Evolutionary conservation across 2,888 invertebrate species (phyloP).

Genomic region (Drosophila incognita): DNA sequence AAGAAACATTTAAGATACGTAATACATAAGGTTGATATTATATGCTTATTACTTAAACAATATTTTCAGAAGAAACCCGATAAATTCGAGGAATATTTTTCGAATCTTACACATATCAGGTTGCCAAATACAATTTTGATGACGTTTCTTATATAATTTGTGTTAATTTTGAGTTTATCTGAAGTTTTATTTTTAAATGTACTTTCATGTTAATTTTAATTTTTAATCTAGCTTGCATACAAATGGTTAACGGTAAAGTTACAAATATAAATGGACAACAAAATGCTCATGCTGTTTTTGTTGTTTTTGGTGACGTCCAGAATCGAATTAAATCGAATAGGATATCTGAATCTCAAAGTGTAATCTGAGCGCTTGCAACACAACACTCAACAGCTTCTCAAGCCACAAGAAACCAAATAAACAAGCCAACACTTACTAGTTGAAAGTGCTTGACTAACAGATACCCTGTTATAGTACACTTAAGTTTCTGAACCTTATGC

Average conservation of each 20-base stretch:
- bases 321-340: constrained; percentile 7
- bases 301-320: neutral
- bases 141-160: neutral
- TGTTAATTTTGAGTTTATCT: constrained; percentile 1
- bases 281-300: neutral
- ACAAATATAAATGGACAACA: constrained; percentile 5
- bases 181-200: constrained; percentile 12
- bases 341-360: constrained; percentile 26
- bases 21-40: neutral
- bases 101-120: constrained; percentile 18
- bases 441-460: neutral
- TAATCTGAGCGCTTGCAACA: constrained; percentile 32
- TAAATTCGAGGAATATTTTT: constrained; percentile 5
- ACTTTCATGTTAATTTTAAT: constrained; percentile 19
- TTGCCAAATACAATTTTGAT: constrained; percentile 25
- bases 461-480: constrained; percentile 1
- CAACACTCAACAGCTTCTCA: constrained; percentile 21
- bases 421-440: neutral
- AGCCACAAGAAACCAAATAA: constrained; percentile 8
- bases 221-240: constrained; percentile 16
- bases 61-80: constrained; percentile 1
- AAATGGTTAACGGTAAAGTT: constrained; percentile 19
- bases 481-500: neutral
- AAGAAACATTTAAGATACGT: neutral
- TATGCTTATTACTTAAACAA: neutral